These are phyloP conservation scores for Mamestra brassicae DNA, from an alignment of 2,888 invertebrate species.

Conservation along the genomic window DNA sequence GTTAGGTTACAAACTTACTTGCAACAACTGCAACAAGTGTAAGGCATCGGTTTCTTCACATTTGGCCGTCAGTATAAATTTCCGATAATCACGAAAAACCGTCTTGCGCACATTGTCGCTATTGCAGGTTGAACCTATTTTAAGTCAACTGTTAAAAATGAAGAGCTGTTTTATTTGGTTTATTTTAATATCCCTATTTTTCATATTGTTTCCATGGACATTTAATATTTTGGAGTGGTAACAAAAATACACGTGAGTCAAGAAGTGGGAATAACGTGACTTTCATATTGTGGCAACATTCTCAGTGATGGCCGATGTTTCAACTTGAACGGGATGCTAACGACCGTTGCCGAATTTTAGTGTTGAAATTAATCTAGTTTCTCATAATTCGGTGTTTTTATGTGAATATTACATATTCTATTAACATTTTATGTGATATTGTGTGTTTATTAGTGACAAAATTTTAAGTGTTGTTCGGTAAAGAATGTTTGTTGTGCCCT, in stretches of 20 bases:
- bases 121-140: too few relatives aligned
- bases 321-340: slow-evolving; percentile 81
- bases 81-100: too few relatives aligned
- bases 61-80: background rate
- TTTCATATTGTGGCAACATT: slow-evolving; percentile 80
- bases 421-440: slow-evolving; percentile 78
- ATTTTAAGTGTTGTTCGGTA: slow-evolving; percentile 79
- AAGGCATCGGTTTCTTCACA: background rate
- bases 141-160: too few relatives aligned
- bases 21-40: background rate
- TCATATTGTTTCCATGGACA: slow-evolving; percentile 25
- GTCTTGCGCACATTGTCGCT: too few relatives aligned
- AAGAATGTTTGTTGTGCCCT: slow-evolving; percentile 88
- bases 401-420: slow-evolving; percentile 77
- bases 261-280: slow-evolving; percentile 82
- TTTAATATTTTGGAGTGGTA: slow-evolving; percentile 65
- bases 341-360: slow-evolving; percentile 83
- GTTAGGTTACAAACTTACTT: background rate
- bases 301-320: slow-evolving; percentile 89
- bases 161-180: too few relatives aligned
- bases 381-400: slow-evolving; percentile 80
- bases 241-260: slow-evolving; percentile 78
- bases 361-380: slow-evolving; percentile 85
- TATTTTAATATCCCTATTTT: background rate
- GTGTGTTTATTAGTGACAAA: slow-evolving; percentile 81